Conservation (phyloP, 1,140 invertebrate genomes). For the Drosophila navojoa region DNA sequence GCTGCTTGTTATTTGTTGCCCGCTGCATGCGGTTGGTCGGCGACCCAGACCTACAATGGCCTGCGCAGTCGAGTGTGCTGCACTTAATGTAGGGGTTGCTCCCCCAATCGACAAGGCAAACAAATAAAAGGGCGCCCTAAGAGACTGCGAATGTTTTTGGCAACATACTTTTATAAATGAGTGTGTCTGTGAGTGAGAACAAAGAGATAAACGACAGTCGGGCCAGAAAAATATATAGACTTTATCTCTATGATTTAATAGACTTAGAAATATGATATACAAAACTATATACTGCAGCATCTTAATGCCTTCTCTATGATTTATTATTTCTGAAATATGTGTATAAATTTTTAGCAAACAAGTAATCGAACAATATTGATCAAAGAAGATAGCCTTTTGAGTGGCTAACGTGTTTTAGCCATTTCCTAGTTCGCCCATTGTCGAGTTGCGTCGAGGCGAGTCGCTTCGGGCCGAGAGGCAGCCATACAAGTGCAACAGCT, state of each 20-base stretch:
- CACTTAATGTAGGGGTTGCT: conserved; percentile 62
- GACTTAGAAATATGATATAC: no score
- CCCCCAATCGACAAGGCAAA: conserved; percentile 24
- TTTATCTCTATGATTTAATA: no score
- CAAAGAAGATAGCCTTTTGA: no score
- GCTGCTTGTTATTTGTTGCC: conserved; percentile 51
- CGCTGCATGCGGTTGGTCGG: conserved; percentile 61
- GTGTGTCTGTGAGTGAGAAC: not conserved
- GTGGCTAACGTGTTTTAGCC: no score
- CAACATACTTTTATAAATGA: no score
- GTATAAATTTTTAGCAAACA: no score
- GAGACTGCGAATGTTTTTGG: not conserved
- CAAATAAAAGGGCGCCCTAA: not conserved
- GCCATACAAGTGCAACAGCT: conserved; percentile 70
- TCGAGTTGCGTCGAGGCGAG: no score
- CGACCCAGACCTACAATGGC: not conserved
- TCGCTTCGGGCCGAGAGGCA: conserved; percentile 23
- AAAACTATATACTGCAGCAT: no score
- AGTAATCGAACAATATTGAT: no score
- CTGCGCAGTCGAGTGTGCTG: conserved; percentile 28
- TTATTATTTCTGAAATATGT: no score
- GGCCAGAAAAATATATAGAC: no score
- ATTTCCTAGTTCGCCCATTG: not conserved
- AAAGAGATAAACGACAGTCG: not conserved
- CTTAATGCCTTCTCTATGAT: no score